Evolutionary conservation across 2,113 vertebrate species (phyloP).

Genomic region (Ammodytes marinus): DNA sequence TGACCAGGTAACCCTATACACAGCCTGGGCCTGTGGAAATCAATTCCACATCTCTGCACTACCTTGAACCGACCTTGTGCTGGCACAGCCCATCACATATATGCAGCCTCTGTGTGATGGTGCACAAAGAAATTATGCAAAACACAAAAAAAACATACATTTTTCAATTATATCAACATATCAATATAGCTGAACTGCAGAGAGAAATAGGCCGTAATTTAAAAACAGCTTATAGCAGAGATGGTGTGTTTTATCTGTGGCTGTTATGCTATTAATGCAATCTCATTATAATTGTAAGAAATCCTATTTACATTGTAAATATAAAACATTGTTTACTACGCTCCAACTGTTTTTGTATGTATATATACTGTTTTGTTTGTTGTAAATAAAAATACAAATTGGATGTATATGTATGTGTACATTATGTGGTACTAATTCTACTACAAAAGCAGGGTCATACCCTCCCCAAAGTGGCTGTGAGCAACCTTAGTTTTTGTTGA

Average conservation of each 20-base stretch:
- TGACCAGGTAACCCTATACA: constrained; percentile 24
- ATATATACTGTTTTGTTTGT: too few relatives aligned
- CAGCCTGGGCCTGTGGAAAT: constrained; percentile 25
- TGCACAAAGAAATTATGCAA: not conserved
- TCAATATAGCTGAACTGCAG: not conserved
- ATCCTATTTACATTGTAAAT: too few relatives aligned
- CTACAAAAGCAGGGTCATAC: not conserved
- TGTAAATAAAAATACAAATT: too few relatives aligned
- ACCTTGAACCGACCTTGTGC: constrained; percentile 37
- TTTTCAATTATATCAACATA: not conserved
- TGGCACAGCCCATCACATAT: not conserved
- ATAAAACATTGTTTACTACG: too few relatives aligned
- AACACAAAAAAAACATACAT: not conserved
- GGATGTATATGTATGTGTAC: too few relatives aligned
- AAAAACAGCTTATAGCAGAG: too few relatives aligned
- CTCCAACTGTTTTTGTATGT: too few relatives aligned
- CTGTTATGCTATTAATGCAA: not conserved
- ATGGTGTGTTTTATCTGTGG: not conserved
- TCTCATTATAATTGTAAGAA: not conserved
- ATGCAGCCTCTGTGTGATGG: not conserved
- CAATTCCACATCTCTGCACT: constrained; percentile 8
- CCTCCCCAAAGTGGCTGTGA: too few relatives aligned
- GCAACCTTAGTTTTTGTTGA: too few relatives aligned
- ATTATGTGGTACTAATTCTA: not conserved
- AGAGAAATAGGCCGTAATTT: not conserved